A percentile compares a stretch with the other conserved stretches of the same genome.
phyloP scores from a whole-genome alignment of 2,888 invertebrate genomes.

The Blastobasis adustella region DNA sequence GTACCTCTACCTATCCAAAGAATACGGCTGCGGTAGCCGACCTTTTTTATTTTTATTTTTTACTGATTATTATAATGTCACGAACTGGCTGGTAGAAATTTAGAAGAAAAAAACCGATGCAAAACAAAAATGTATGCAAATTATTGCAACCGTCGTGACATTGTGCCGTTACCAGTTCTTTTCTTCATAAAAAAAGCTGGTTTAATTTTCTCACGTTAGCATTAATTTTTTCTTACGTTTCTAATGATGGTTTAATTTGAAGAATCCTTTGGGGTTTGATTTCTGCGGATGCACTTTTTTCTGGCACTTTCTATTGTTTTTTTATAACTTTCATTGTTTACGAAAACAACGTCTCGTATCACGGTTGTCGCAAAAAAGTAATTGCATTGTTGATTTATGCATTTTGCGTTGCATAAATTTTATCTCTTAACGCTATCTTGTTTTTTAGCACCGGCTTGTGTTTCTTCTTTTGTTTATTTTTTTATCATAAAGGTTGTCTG shows the following conservation, averaged over 20 bases:
- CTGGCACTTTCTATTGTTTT: constrained; percentile 16
- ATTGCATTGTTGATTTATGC: constrained; percentile 67
- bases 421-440: background rate
- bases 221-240: constrained; percentile 38
- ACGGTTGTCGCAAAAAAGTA: constrained; percentile 70
- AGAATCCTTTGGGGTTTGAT: constrained; percentile 73
- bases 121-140: constrained; percentile 52
- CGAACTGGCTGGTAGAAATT: constrained; percentile 16
- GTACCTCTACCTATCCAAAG: constrained; percentile 14
- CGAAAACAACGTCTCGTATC: constrained; percentile 68
- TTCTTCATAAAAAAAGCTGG: constrained; percentile 42
- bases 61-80: constrained; percentile 52
- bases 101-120: constrained; percentile 27
- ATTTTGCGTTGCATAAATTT: constrained; percentile 40
- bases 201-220: constrained; percentile 74
- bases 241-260: constrained; percentile 73
- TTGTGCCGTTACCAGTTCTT: constrained; percentile 37
- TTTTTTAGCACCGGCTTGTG: background rate
- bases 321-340: constrained; percentile 53
- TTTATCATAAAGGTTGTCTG: background rate
- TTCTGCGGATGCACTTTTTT: constrained; percentile 21
- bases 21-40: constrained; percentile 38
- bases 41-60: constrained; percentile 39
- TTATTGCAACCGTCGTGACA: constrained; percentile 56
- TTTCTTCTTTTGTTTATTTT: background rate